A percentile compares a stretch with the other conserved stretches of the same genome.
Evolutionary conservation across 2,113 vertebrate genomes (phyloP).

Genomic region (Fukomys damarensis): DNA sequence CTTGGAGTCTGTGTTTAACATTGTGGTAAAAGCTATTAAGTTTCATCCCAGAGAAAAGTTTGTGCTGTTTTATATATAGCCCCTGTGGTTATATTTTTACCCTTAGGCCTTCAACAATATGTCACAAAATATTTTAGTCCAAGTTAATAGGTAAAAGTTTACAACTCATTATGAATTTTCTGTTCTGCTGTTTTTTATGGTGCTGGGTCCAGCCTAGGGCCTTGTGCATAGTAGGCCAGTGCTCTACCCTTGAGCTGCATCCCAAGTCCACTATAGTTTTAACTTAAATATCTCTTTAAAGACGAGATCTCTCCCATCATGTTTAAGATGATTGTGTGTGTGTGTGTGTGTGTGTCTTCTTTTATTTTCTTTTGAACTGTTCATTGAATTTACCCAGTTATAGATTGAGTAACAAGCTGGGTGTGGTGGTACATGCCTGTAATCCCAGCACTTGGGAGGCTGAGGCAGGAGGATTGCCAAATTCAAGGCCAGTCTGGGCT

Average conservation of each 20-base stretch:
- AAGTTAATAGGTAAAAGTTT: slow-evolving; percentile 24
- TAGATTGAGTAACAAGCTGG: not conserved
- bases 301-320: not conserved
- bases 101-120: not conserved
- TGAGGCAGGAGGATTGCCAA: not conserved
- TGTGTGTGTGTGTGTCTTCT: accelerated
- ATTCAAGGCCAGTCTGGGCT: not conserved
- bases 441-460: not conserved
- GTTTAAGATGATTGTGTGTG: not conserved
- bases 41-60: slow-evolving; percentile 42
- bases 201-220: not conserved
- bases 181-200: not conserved
- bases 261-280: not conserved
- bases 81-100: not conserved
- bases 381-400: not conserved
- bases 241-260: not conserved
- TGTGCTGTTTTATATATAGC: slow-evolving; percentile 21
- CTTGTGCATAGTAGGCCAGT: not conserved
- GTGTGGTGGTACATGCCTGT: not conserved
- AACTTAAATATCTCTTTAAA: not conserved
- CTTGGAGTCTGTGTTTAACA: slow-evolving; percentile 5
- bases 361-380: not conserved
- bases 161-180: not conserved
- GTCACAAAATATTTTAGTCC: not conserved
- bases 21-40: slow-evolving; percentile 4